A percentile compares a stretch with the other conserved stretches of the same genome.
Evolutionary conservation across 2,888 invertebrate genomes (phyloP).

Genomic region (Ectemnius cavifrons): DNA sequence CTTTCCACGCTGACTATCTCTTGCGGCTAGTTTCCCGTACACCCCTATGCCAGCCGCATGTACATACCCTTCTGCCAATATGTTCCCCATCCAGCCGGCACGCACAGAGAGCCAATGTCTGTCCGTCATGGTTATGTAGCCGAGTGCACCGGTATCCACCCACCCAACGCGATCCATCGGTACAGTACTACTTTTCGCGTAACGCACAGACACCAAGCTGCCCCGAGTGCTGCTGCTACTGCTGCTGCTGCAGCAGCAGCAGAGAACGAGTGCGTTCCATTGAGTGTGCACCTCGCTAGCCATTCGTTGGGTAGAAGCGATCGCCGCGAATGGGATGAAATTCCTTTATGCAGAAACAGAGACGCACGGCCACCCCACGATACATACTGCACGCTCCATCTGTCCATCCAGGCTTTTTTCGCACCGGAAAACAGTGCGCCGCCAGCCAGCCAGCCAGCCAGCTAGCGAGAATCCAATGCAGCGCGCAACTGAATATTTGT

Average conservation of each 20-base stretch:
- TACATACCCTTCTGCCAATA: background rate
- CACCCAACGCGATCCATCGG: background rate
- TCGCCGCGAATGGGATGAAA: conserved; percentile 54
- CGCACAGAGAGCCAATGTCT: too few species aligned
- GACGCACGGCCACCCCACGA: too few species aligned
- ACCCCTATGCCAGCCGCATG: background rate
- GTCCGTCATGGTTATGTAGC: too few species aligned
- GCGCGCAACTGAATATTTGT: conserved; percentile 41
- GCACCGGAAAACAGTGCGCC: background rate
- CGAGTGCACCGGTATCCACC: background rate
- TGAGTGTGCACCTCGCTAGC: conserved; percentile 29
- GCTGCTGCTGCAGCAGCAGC: too few species aligned
- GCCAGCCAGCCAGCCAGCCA: background rate
- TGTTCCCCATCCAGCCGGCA: conserved; percentile 6
- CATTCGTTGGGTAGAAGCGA: conserved; percentile 47
- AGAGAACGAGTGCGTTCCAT: conserved; percentile 36
- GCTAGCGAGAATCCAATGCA: background rate
- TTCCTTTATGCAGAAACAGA: conserved; percentile 53
- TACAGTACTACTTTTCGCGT: conserved; percentile 20
- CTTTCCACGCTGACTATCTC: too few species aligned
- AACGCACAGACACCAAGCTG: background rate
- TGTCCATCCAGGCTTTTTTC: conserved; percentile 9
- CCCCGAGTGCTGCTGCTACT: background rate
- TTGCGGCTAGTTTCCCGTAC: conserved; percentile 20
- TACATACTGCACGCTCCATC: conserved; percentile 25